Conservation (phyloP, 2,113 vertebrate genomes). For the Pseudopipra pipra region DNA sequence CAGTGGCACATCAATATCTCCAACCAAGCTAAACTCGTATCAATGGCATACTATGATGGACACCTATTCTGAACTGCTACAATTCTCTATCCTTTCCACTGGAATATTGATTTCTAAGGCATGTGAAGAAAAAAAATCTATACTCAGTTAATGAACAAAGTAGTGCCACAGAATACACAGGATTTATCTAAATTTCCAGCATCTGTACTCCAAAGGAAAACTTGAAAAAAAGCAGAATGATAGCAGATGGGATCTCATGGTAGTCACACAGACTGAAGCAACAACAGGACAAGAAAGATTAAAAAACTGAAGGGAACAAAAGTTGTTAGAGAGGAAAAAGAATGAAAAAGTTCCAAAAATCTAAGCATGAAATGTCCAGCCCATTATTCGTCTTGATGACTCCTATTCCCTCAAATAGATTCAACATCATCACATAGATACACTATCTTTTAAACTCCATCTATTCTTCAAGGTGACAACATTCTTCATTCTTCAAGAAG, state of each 20-base stretch:
- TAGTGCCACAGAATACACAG: neutral
- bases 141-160: neutral
- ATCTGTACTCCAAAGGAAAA: neutral
- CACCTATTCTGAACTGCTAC: neutral
- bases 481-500: neutral
- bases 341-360: neutral
- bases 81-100: neutral
- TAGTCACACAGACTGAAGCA: neutral
- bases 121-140: slow-evolving; percentile 40
- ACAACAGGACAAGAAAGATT: neutral
- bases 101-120: neutral
- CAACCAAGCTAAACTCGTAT: neutral
- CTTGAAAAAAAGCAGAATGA: neutral
- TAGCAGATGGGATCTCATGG: neutral
- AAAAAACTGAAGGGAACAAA: neutral
- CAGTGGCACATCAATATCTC: neutral
- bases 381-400: neutral
- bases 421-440: neutral
- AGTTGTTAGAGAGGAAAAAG: neutral
- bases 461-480: neutral
- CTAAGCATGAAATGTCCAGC: neutral
- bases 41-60: neutral
- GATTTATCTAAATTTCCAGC: neutral
- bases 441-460: neutral
- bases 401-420: neutral